phyloP scores from a whole-genome alignment of 1,140 invertebrate genomes.

The Globodera ellingtonae region DNA sequence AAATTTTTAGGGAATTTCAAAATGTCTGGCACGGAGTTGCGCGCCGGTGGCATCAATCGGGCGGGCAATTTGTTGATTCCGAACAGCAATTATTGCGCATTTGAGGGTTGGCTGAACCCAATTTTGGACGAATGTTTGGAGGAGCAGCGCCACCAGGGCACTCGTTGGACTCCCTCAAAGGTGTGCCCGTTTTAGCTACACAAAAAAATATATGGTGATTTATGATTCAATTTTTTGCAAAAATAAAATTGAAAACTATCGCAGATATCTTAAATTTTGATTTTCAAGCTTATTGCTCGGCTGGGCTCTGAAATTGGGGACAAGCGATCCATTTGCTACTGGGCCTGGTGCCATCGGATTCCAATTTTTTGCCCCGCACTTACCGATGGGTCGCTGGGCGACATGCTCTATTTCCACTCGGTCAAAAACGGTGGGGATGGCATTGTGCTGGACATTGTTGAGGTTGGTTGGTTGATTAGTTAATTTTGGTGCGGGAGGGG shows the following conservation, averaged over 20 bases:
- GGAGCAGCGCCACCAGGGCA: constrained; percentile 76
- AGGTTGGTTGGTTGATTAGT: constrained; percentile 70
- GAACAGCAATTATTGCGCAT: constrained; percentile 96
- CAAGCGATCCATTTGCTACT: constrained; percentile 91
- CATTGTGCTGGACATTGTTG: constrained; percentile 87
- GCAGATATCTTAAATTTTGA: neutral
- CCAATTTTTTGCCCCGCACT: constrained; percentile 96
- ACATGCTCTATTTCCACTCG: constrained; percentile 99
- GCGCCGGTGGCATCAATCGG: constrained; percentile 88
- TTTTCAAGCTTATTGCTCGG: constrained; percentile 72
- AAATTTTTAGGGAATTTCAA: constrained; percentile 64
- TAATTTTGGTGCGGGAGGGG: neutral
- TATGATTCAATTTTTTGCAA: neutral
- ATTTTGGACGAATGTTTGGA: constrained; percentile 85
- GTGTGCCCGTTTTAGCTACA: neutral
- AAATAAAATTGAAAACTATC: neutral
- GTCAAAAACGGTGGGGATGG: constrained; percentile 88
- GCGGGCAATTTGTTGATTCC: constrained; percentile 96
- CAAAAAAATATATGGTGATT: too few relatives aligned
- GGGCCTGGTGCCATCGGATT: constrained; percentile 95
- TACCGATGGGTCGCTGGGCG: constrained; percentile 95
- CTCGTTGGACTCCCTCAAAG: constrained; percentile 81
- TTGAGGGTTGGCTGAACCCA: constrained; percentile 97
- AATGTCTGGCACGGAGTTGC: constrained; percentile 68
- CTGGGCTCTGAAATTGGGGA: constrained; percentile 89